Conservation (phyloP, 2,888 invertebrate species). For the Drosophila tanythrix region DNA sequence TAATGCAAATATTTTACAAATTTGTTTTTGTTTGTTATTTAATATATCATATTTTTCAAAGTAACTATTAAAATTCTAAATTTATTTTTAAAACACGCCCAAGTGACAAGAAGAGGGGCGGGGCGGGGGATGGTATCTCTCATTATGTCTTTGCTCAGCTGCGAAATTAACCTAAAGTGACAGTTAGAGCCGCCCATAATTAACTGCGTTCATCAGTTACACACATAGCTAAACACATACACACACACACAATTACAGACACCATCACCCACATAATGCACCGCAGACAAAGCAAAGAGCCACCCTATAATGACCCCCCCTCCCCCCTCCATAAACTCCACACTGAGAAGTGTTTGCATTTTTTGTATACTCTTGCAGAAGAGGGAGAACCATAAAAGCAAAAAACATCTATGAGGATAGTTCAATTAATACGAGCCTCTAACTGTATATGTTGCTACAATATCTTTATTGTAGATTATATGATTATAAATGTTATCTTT, state of each 20-base stretch:
- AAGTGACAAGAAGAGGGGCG: not conserved
- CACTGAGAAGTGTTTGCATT: constrained; percentile 13
- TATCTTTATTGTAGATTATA: not conserved
- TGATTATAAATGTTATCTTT: not conserved
- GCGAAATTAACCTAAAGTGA: constrained; percentile 50
- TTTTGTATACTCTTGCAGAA: constrained; percentile 2
- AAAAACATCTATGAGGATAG: not conserved
- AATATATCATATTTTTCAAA: not conserved
- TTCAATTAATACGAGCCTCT: not conserved
- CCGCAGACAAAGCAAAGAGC: constrained; percentile 38
- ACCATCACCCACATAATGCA: constrained; percentile 12
- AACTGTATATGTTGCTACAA: not conserved
- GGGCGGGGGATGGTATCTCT: not conserved
- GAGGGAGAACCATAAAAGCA: not conserved
- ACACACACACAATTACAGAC: constrained; percentile 17
- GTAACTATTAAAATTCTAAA: not conserved
- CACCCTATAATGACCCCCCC: constrained; percentile 5
- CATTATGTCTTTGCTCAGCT: constrained; percentile 21
- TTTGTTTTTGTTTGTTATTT: not conserved
- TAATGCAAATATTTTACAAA: not conserved
- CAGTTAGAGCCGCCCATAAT: constrained; percentile 64
- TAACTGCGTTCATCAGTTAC: constrained; percentile 66
- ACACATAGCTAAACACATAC: constrained; percentile 10
- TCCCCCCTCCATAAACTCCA: too few species aligned
- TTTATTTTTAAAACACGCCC: too few species aligned